A percentile compares a stretch with the other conserved stretches of the same genome.
phyloP scores from a whole-genome alignment of 2,113 vertebrate genomes.

The Orientallactaga bullata region DNA sequence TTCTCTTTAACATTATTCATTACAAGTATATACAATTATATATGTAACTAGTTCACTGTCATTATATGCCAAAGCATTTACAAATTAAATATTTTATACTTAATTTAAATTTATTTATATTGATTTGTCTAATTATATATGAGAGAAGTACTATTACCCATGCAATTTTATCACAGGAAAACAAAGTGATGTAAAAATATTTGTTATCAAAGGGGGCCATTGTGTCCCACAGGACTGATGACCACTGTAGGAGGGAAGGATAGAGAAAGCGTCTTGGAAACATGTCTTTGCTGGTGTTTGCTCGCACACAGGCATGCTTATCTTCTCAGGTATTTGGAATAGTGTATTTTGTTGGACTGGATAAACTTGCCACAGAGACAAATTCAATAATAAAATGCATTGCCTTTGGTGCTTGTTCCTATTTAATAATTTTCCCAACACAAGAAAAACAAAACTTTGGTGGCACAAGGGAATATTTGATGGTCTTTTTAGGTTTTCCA shows the following conservation, averaged over 20 bases:
- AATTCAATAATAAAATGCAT: neutral
- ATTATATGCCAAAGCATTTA: neutral
- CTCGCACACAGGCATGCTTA: neutral
- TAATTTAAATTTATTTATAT: neutral
- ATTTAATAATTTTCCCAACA: neutral
- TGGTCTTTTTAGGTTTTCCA: neutral
- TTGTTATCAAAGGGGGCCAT: neutral
- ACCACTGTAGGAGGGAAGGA: neutral
- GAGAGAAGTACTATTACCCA: neutral
- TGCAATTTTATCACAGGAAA: neutral
- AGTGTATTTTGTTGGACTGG: neutral
- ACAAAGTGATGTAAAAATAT: neutral
- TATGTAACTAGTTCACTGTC: neutral
- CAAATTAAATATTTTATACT: neutral
- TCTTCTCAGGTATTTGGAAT: neutral
- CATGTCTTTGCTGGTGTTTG: neutral
- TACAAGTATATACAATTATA: neutral
- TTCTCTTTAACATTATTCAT: slow-evolving; percentile 1
- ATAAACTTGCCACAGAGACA: neutral
- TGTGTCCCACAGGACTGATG: neutral
- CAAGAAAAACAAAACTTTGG: neutral
- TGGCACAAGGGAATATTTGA: neutral
- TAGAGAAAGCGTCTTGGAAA: neutral
- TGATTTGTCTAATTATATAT: neutral
- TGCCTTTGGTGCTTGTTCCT: neutral